Percentiles rank a stretch among this genome's conserved stretches.
phyloP scores from a whole-genome alignment of 2,113 vertebrate genomes.

The Tragulus kanchil region DNA sequence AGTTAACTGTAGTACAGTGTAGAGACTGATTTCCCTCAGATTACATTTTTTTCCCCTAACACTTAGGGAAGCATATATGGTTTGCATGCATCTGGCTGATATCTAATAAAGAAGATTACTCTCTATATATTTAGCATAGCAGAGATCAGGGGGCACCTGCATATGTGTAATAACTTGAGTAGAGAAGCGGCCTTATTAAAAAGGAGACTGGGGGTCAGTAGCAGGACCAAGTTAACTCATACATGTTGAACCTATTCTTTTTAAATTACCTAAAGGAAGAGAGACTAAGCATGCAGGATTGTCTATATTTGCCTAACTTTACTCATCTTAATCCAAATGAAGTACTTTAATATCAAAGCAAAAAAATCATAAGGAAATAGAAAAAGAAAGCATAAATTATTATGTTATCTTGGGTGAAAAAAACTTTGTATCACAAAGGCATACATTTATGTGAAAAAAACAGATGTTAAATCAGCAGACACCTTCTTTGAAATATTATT shows the following conservation, averaged over 20 bases:
- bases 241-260: neutral
- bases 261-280: neutral
- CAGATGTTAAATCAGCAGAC: neutral
- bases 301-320: neutral
- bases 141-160: accelerated
- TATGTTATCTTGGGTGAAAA: neutral
- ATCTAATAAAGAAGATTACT: neutral
- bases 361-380: neutral
- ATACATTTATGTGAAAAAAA: neutral
- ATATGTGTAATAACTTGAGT: neutral
- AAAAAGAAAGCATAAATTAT: neutral
- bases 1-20: neutral
- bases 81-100: neutral
- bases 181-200: neutral
- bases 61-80: neutral
- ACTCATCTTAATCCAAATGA: neutral
- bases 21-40: neutral
- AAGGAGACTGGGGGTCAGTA: neutral
- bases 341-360: neutral
- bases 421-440: neutral
- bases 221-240: neutral
- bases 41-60: neutral
- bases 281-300: neutral
- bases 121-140: neutral
- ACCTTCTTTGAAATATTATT: neutral